A percentile compares a stretch with the other conserved stretches of the same genome.
Conservation (phyloP, 2,797 vertebrate species). For the Chaunax sp. region DNA sequence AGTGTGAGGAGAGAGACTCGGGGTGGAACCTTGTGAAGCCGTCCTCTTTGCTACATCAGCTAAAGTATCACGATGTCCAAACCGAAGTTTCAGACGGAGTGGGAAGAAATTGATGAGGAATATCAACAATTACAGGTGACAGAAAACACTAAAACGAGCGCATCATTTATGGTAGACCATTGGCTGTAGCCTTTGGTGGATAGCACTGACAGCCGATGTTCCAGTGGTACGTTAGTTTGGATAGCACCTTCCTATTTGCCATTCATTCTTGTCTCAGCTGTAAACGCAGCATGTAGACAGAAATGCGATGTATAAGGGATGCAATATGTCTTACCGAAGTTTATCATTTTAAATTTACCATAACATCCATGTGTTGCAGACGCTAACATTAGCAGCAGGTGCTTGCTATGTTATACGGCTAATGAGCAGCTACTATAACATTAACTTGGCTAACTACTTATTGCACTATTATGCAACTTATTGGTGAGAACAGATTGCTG, state of each 20-base stretch:
- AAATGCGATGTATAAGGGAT: background rate
- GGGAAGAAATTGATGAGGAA: conserved; percentile 91
- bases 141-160: background rate
- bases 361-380: conserved; percentile 4
- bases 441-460: conserved; percentile 27
- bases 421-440: conserved; percentile 28
- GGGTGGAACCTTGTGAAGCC: conserved; percentile 19
- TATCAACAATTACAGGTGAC: conserved; percentile 93
- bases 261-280: conserved; percentile 56
- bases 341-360: background rate
- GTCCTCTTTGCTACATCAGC: conserved; percentile 10
- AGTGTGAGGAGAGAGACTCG: conserved; percentile 18
- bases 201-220: conserved; percentile 34
- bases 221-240: conserved; percentile 33
- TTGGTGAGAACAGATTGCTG: background rate
- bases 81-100: conserved; percentile 86
- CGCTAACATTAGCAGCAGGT: conserved; percentile 58
- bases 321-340: background rate
- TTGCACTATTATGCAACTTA: accelerated
- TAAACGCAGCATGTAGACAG: conserved; percentile 7
- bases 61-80: conserved; percentile 82
- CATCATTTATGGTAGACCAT: too few relatives aligned
- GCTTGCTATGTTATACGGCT: conserved; percentile 32
- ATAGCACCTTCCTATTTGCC: conserved; percentile 34
- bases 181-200: conserved; percentile 16